Evolutionary conservation across 2,113 vertebrate species (phyloP), one percentile per base, ranked within the genome.

Genomic region (Cryptotis parvus): DNA sequence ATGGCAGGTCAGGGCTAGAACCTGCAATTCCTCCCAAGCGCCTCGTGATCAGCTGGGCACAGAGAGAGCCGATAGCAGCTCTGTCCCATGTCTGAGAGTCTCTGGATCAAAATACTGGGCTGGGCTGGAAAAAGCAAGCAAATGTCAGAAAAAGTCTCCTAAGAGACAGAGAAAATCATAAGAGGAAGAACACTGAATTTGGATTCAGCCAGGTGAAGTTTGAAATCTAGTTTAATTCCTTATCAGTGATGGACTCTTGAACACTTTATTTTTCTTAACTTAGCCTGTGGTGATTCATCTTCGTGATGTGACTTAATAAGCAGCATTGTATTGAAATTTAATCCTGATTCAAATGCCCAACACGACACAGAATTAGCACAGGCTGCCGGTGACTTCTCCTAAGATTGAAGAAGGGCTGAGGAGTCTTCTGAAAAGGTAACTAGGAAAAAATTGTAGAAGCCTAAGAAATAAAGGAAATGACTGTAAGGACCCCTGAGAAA

Each of bases 291-390:
- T 35, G 39, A 43, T 29, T 22, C 41, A 35, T 69, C 35, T 72
- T 37, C 78, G 10, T 37, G 27, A 83, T 83, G 1, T 35, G 12
- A 10, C 39, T 75, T 37, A 75, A 90, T 29, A 83, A 31, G 4
- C 4, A 86, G 31, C 15, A 52, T 61, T n/a, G n/a, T n/a, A n/a
- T n/a, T n/a, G n/a, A n/a, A n/a, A n/a, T n/a, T 86, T 90, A 76
- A 76, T 91, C 89, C 76, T 88, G 41, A 39, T 76, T 94, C 55
- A 58, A 58, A 58, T 58, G 22, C 52, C 20, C 29, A 89, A n/a
- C 2, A 77, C 58, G 75, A 39, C 74, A 15, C 4, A 87, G 45
- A 89, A 70, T 79, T 79, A 69, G 16, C 31, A 41, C 1, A 73
- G 33, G 4, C 24, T 76, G 0, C 37, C 26, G 27, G 10, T 12